A percentile compares a stretch with the other conserved stretches of the same genome.
These are phyloP conservation scores for Moxostoma hubbsi DNA, from an alignment of 2,797 vertebrate species.

Conservation along the genomic window DNA sequence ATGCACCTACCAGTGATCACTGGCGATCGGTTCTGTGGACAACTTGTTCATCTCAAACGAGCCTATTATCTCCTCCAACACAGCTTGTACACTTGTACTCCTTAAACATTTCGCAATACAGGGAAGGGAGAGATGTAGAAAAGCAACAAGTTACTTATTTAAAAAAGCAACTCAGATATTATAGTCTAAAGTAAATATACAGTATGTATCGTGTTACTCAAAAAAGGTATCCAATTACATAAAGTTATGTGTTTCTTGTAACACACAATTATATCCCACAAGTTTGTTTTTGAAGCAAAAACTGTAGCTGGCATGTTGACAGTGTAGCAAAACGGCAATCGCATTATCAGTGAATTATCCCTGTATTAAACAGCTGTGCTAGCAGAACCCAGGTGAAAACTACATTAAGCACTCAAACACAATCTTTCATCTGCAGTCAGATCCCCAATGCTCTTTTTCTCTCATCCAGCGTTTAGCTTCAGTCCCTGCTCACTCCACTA, in stretches of 20 bases:
- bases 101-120: too few relatives aligned
- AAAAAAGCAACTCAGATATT: too few relatives aligned
- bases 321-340: slow-evolving; percentile 39
- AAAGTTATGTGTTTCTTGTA: background rate
- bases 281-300: slow-evolving; percentile 19
- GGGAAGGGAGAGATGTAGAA: too few relatives aligned
- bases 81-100: too few relatives aligned
- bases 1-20: too few relatives aligned
- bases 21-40: too few relatives aligned
- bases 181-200: too few relatives aligned
- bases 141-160: too few relatives aligned
- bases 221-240: too few relatives aligned
- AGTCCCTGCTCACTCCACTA: slow-evolving; percentile 17
- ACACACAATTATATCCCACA: slow-evolving; percentile 3
- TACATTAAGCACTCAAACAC: slow-evolving; percentile 22
- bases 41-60: too few relatives aligned
- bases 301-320: slow-evolving; percentile 29
- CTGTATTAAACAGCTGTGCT: slow-evolving; percentile 42
- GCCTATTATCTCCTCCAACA: too few relatives aligned
- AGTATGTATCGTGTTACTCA: too few relatives aligned
- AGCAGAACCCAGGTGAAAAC: slow-evolving; percentile 28
- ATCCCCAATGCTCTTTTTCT: slow-evolving; percentile 16
- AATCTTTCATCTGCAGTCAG: slow-evolving; percentile 13
- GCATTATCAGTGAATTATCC: slow-evolving; percentile 45
- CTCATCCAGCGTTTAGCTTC: slow-evolving; percentile 14